Percentiles rank a stretch among this genome's conserved stretches.
These are phyloP conservation scores for Caenorhabditis japonica DNA, from an alignment of 2,888 invertebrate genomes.

Conservation along the genomic window DNA sequence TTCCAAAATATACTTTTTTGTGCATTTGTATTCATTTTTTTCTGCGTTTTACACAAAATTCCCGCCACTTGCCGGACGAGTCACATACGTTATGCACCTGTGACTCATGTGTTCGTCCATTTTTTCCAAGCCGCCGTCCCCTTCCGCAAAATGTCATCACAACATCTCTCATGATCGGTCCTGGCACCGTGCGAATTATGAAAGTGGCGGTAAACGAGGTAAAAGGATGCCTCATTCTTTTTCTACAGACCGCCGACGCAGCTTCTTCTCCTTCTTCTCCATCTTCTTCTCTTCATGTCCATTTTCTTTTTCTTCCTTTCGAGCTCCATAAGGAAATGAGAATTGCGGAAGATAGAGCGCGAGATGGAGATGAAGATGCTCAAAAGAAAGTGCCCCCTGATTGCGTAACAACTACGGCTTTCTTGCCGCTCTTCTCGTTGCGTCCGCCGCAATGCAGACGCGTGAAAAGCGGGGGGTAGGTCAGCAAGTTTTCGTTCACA, in stretches of 20 bases:
- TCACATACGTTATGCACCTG: conserved; percentile 10
- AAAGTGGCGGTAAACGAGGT: neutral
- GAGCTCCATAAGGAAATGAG: no score
- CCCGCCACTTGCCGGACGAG: conserved; percentile 9
- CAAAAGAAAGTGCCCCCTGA: conserved; percentile 40
- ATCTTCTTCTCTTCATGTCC: no score
- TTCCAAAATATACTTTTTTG: conserved; percentile 10
- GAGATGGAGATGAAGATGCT: conserved; percentile 11
- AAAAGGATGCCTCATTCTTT: no score
- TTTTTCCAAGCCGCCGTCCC: conserved; percentile 24
- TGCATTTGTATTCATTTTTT: conserved; percentile 17
- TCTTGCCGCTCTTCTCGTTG: conserved; percentile 15
- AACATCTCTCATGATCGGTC: conserved; percentile 9
- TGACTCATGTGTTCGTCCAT: conserved; percentile 32
- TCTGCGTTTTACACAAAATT: conserved; percentile 12
- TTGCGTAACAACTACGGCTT: conserved; percentile 39
- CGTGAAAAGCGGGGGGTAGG: conserved; percentile 12
- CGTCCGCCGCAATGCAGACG: conserved; percentile 36
- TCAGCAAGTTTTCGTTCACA: conserved; percentile 48
- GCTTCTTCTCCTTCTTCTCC: no score
- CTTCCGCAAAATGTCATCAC: conserved; percentile 32
- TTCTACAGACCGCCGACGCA: no score
- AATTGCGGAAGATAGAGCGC: no score
- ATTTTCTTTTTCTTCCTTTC: no score
- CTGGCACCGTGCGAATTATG: conserved; percentile 4